Conservation (phyloP, 2,797 vertebrate species). For the Acrossocheilus wenchowensis region DNA sequence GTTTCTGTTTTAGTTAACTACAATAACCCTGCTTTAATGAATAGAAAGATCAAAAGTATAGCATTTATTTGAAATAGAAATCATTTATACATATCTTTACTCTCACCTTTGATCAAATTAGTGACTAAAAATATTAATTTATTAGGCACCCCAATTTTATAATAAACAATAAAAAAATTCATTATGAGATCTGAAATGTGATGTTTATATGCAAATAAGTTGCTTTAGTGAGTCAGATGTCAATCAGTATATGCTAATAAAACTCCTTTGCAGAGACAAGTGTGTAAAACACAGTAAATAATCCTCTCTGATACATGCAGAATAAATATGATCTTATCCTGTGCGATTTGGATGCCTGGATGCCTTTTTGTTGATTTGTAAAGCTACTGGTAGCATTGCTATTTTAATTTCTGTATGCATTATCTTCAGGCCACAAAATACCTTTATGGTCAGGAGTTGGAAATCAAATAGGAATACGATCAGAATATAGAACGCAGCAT, state of each 20-base stretch:
- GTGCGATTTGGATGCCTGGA: not conserved
- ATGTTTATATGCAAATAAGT: not conserved
- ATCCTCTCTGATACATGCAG: not conserved
- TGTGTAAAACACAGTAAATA: not conserved
- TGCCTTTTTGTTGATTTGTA: not conserved
- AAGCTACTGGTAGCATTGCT: not conserved
- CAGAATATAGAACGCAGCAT: slow-evolving; percentile 1
- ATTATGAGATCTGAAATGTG: not conserved
- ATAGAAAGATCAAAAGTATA: not conserved
- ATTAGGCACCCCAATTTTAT: not conserved
- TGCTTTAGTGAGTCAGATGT: not conserved
- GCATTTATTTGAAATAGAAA: not conserved
- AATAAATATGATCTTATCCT: not conserved
- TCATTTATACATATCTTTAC: not conserved
- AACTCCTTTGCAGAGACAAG: not conserved
- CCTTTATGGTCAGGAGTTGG: not conserved
- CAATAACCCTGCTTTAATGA: not conserved
- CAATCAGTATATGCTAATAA: not conserved
- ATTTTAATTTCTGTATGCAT: not conserved
- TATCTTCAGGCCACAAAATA: not conserved
- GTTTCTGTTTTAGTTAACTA: not conserved
- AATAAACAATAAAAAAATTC: not conserved
- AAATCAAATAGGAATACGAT: not conserved
- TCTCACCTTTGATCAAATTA: not conserved
- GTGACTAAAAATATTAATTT: not conserved